Evolutionary conservation across 2,113 vertebrate species (phyloP).

Genomic region (Castor canadensis): DNA sequence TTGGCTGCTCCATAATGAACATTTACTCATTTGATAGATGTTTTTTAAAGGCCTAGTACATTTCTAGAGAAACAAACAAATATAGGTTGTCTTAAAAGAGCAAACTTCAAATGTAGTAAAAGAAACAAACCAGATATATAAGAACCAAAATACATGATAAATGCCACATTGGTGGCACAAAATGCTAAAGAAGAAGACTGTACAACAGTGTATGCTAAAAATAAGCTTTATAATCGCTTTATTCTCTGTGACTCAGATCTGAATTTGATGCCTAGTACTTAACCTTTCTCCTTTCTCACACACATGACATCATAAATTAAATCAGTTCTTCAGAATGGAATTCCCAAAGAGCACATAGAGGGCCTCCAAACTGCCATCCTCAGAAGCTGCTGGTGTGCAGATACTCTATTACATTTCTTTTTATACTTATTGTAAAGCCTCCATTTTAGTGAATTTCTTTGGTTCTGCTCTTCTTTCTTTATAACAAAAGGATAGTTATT

Average conservation of each 20-base stretch:
- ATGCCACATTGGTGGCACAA: not conserved
- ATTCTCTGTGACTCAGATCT: constrained; percentile 33
- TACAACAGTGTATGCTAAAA: constrained; percentile 53
- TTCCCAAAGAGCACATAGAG: constrained; percentile 61
- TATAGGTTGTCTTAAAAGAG: not conserved
- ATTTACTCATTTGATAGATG: not conserved
- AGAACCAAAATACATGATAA: constrained; percentile 30
- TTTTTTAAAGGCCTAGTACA: not conserved
- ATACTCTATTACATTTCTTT: constrained; percentile 65
- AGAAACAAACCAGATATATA: not conserved
- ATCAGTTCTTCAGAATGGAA: constrained; percentile 64
- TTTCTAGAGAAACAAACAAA: not conserved
- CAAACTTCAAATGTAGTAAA: not conserved
- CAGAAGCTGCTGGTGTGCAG: constrained; percentile 54
- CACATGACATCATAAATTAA: constrained; percentile 72
- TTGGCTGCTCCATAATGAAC: constrained; percentile 11
- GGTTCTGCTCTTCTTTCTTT: constrained; percentile 72
- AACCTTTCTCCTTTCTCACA: constrained; percentile 18
- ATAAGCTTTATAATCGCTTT: constrained; percentile 41
- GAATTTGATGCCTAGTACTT: constrained; percentile 59
- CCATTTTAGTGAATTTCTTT: constrained; percentile 73
- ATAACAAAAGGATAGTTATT: constrained; percentile 79
- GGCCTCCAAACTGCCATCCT: constrained; percentile 1
- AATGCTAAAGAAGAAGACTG: constrained; percentile 5
- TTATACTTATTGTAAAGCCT: constrained; percentile 66